These are phyloP conservation scores for Australoheros facetus DNA, from an alignment of 2,797 vertebrate genomes.

Conservation along the genomic window DNA sequence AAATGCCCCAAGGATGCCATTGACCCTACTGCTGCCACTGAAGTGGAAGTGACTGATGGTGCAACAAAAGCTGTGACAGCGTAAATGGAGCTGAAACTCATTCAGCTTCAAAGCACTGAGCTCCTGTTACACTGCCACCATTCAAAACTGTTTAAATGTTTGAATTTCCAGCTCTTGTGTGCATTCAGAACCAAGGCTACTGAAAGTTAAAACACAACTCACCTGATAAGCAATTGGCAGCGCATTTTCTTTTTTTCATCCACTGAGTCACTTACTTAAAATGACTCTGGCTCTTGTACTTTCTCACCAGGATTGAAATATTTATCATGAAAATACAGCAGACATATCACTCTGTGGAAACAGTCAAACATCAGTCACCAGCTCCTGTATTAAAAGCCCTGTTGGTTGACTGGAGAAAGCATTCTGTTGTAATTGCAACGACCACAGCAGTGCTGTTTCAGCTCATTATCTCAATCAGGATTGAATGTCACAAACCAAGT, in stretches of 20 bases:
- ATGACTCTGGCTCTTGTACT: background rate
- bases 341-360: conserved; percentile 22
- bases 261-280: background rate
- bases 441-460: conserved; percentile 1
- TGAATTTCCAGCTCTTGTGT: background rate
- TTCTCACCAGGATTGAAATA: conserved; percentile 6
- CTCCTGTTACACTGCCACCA: conserved; percentile 20
- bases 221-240: conserved; percentile 2
- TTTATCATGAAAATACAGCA: conserved; percentile 23
- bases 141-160: conserved; percentile 11
- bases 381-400: conserved; percentile 42
- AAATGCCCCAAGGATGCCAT: conserved; percentile 60
- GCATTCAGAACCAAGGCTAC: conserved; percentile 1
- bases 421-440: conserved; percentile 41
- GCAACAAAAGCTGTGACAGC: conserved; percentile 59
- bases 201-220: conserved; percentile 13
- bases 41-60: conserved; percentile 70
- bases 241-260: background rate
- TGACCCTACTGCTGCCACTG: conserved; percentile 56
- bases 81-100: conserved; percentile 58
- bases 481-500: conserved; percentile 43
- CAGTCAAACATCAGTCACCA: conserved; percentile 32
- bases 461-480: conserved; percentile 46
- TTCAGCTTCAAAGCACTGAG: conserved; percentile 35
- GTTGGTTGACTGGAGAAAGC: conserved; percentile 38